Percentiles rank a stretch among this genome's conserved stretches.
These are phyloP conservation scores for Hypothenemus hampei DNA, from an alignment of 1,140 invertebrate species.

Conservation along the genomic window DNA sequence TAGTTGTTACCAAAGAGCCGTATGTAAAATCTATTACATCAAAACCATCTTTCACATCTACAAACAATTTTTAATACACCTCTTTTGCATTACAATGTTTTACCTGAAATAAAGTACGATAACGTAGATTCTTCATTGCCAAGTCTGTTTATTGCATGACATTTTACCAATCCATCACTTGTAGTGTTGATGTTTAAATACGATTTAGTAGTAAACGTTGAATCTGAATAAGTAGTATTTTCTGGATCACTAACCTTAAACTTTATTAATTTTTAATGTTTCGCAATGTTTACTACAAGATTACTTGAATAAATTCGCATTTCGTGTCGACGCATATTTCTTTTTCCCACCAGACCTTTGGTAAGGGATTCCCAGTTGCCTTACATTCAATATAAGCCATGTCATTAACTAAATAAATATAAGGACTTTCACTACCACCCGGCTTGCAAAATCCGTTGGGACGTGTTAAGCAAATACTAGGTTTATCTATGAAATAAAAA, in stretches of 20 bases:
- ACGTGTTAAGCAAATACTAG: not conserved
- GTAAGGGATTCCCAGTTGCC: constrained; percentile 18
- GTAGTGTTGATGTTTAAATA: constrained; percentile 1
- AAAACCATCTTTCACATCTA: constrained; percentile 45
- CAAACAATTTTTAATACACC: constrained; percentile 10
- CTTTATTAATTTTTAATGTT: too few relatives aligned
- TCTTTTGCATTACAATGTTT: not conserved
- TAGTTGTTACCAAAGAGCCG: constrained; percentile 12
- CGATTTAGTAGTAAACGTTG: not conserved
- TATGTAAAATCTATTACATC: constrained; percentile 44
- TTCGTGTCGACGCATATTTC: not conserved
- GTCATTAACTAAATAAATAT: constrained; percentile 11
- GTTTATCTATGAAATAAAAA: constrained; percentile 5
- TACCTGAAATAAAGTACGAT: constrained; percentile 13
- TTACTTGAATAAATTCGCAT: not conserved
- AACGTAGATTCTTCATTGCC: not conserved
- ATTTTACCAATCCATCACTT: constrained; percentile 1
- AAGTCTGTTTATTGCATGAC: constrained; percentile 2
- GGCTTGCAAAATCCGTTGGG: not conserved
- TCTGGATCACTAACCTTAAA: too few relatives aligned
- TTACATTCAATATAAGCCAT: constrained; percentile 16
- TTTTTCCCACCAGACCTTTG: constrained; percentile 12
- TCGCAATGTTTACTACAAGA: too few relatives aligned
- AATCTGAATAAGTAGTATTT: too few relatives aligned
- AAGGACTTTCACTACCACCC: not conserved